Base-by-base conservation (phyloP, 2,797 vertebrate genomes). In the Tenualosa ilisha region DNA sequence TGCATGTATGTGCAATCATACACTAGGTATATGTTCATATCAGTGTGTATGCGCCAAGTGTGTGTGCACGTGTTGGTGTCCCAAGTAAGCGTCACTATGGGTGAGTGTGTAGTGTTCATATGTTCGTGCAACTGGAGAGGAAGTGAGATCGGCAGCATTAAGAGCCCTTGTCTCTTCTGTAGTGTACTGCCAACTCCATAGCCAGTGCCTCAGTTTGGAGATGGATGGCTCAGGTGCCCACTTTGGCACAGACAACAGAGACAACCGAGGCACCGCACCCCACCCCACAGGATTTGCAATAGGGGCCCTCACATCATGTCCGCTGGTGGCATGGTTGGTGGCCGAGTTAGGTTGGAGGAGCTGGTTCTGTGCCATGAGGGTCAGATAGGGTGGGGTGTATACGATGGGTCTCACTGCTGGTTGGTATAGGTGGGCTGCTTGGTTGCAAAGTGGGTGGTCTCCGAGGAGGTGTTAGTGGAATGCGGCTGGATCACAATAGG, bases 401-500 rank as follows among this genome's bases (percentile, higher is more conserved):
- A 8, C 37, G 51, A 26, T 59, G 49, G 37, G 59, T 89, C 63
- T 84, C 89, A 86, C 87, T 91, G 54, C 65, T 68, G 89, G 84
- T 90, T 84, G 9, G 86, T 59, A 83, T 91, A 88, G 63, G 83
- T 37, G 87, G 90, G 83, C 84, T 86, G 92, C 93, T 89, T 91
- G 90, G 89, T 81, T 87, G 85, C 82, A 86, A 91, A 90, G 92
- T 93, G 92, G 90, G 87, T 89, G 86, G 88, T 89, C 89, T 93
- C 91, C 26, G 91, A 88, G 89, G 87, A 56, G 88, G 86, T 89
- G 90, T 91, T 87, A 85, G 90, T 91, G 83, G 88, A 89, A 92
- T 91, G 93, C 84, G 91, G 93, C 91, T 91, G 93, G 92, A 91
- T 93, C 90, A 87, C 89, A 83, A 91, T 79, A 22, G 91, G 91